These are phyloP conservation scores for Lymantria monacha DNA, from an alignment of 2,888 invertebrate genomes.

Conservation along the genomic window DNA sequence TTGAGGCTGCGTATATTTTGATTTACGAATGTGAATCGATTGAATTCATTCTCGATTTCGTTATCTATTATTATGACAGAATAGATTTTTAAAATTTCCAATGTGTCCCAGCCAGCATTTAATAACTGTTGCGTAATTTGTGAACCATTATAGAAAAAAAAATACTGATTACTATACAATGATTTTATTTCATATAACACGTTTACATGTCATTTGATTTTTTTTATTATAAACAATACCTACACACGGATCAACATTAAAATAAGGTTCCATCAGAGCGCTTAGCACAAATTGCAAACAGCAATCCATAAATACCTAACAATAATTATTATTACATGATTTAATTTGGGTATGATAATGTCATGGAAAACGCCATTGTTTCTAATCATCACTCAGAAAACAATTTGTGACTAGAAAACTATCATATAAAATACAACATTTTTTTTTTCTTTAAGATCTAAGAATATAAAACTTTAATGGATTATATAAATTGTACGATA, in stretches of 20 bases:
- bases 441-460: slow-evolving; percentile 16
- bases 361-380: slow-evolving; percentile 30
- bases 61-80: too few relatives aligned
- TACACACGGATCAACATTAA: slow-evolving; percentile 60
- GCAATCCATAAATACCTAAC: slow-evolving; percentile 18
- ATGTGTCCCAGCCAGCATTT: too few relatives aligned
- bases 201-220: slow-evolving; percentile 40
- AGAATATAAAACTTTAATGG: slow-evolving; percentile 7
- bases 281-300: slow-evolving; percentile 28
- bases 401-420: slow-evolving; percentile 42
- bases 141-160: too few relatives aligned
- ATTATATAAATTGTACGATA: slow-evolving; percentile 1
- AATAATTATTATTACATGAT: slow-evolving; percentile 9
- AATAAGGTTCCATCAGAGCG: slow-evolving; percentile 43
- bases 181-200: slow-evolving; percentile 42
- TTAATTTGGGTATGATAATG: slow-evolving; percentile 18
- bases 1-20: too few relatives aligned
- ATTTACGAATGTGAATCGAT: too few relatives aligned
- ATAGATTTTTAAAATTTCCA: too few relatives aligned
- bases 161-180: slow-evolving; percentile 23
- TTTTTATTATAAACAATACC: slow-evolving; percentile 38
- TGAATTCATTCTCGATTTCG: too few relatives aligned
- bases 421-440: slow-evolving; percentile 34
- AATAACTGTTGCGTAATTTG: too few relatives aligned
- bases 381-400: slow-evolving; percentile 16